Evolutionary conservation across 2,113 vertebrate genomes (phyloP).

Genomic region (Oophaga pumilio): DNA sequence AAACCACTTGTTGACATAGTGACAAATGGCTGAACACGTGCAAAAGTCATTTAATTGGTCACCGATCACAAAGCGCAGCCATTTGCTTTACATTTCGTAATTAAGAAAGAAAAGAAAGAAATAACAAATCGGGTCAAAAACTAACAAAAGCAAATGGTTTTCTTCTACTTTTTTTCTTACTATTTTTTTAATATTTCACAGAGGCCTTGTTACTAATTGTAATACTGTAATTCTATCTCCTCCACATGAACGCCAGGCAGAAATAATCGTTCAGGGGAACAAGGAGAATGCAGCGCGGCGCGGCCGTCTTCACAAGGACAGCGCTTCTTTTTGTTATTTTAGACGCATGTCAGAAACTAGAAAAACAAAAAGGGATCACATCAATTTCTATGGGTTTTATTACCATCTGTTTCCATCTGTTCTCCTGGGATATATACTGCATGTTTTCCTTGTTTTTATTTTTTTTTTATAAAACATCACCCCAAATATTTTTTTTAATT

Average conservation of each 20-base stretch:
- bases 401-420: neutral
- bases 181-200: neutral
- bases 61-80: slow-evolving; percentile 65
- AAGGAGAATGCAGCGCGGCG: neutral
- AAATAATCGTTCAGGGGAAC: neutral
- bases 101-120: slow-evolving; percentile 41
- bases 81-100: slow-evolving; percentile 44
- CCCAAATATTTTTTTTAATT: neutral
- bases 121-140: neutral
- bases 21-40: slow-evolving; percentile 75
- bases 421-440: neutral
- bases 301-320: neutral
- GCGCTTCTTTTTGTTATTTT: neutral
- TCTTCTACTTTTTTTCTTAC: neutral
- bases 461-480: neutral
- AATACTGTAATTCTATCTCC: slow-evolving; percentile 12
- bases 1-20: slow-evolving; percentile 69
- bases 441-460: neutral
- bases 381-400: neutral
- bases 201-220: neutral
- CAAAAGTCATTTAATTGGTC: slow-evolving; percentile 71
- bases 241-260: slow-evolving; percentile 21
- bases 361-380: neutral
- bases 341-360: neutral
- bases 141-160: neutral